Evolutionary conservation across 2,797 vertebrate genomes (phyloP), one percentile per base, ranked within the genome.

Genomic region (Martes flavigula): DNA sequence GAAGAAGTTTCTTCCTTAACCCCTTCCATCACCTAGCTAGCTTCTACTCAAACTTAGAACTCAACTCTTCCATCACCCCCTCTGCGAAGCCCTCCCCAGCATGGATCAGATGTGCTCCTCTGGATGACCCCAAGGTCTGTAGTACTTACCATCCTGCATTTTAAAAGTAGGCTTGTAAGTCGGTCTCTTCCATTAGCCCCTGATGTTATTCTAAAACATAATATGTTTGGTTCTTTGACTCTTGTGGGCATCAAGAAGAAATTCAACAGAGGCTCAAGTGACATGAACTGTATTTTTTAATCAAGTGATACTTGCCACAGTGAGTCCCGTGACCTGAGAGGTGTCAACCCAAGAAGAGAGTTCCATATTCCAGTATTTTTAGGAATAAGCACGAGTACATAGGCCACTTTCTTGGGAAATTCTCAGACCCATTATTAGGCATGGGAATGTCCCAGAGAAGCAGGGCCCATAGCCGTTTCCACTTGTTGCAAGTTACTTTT

Each of bases 381-480:
- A 27, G 66, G 43, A 4, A 62, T 11, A 78, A 68, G 13, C 23
- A 1, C 30, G 5, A 6, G 3, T 14, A 68, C 38, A 38, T 6
- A 38, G 51, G 8, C 2, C 15, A 32, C 54, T 60, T 27, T 56
- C 46, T 25, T n/a, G 48, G 38, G 20, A 68, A n/a, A 0, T 4
- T 48, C 32, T 27, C 58, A 10, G 1, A 54, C 12, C 13, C 2
- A 0, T 23, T 32, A 27, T 13, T 54, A 3, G 7, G 15, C 5
- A 1, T n/a, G 40, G 20, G 10, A 32, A 68, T 27, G 14, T 15
- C n/a, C 7, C 1, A 32, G 18, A 66, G 60, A 40, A 58, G 54
- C 35, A 58, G 56, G 13, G 0, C 13, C 3, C 12, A 2, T 18
- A 6, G 3, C 48, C 2, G 0, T 58, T 14, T 2, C 40, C 14